Evolutionary conservation across 2,888 invertebrate genomes (phyloP).

Genomic region (Eupithecia subfuscata): DNA sequence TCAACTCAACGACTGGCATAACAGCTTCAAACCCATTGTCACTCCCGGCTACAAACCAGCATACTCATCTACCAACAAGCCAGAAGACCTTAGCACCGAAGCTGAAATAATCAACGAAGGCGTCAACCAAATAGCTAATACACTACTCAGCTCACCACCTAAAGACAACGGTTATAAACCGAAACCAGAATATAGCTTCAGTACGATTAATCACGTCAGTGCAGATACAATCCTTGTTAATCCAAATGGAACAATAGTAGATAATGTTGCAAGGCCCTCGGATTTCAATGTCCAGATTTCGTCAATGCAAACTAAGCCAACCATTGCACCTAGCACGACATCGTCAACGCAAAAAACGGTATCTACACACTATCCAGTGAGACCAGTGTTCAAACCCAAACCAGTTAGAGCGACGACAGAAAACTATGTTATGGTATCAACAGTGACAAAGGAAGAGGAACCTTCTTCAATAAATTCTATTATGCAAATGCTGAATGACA

Average conservation of each 20-base stretch:
- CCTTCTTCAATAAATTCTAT: constrained; percentile 83
- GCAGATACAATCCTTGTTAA: constrained; percentile 87
- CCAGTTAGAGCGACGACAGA: constrained; percentile 72
- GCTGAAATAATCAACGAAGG: constrained; percentile 84
- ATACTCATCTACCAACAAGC: constrained; percentile 57
- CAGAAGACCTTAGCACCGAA: constrained; percentile 67
- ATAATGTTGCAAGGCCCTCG: constrained; percentile 77
- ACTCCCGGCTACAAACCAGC: constrained; percentile 77
- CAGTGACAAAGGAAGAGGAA: constrained; percentile 80
- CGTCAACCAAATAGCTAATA: constrained; percentile 82
- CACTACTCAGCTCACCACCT: constrained; percentile 74
- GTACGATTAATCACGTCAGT: constrained; percentile 84
- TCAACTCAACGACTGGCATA: constrained; percentile 73
- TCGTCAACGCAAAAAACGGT: constrained; percentile 65
- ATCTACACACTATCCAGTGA: constrained; percentile 75
- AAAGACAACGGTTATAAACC: constrained; percentile 72
- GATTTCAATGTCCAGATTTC: constrained; percentile 81
- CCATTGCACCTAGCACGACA: constrained; percentile 62
- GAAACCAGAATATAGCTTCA: constrained; percentile 77
- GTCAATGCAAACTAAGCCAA: constrained; percentile 79
- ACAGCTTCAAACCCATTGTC: constrained; percentile 77
- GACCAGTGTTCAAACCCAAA: constrained; percentile 84
- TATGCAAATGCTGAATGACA: constrained; percentile 85
- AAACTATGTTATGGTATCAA: constrained; percentile 83
- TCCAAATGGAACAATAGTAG: constrained; percentile 82